Evolutionary conservation across 2,113 vertebrate species (phyloP).

Genomic region (Halichoeres trimaculatus): DNA sequence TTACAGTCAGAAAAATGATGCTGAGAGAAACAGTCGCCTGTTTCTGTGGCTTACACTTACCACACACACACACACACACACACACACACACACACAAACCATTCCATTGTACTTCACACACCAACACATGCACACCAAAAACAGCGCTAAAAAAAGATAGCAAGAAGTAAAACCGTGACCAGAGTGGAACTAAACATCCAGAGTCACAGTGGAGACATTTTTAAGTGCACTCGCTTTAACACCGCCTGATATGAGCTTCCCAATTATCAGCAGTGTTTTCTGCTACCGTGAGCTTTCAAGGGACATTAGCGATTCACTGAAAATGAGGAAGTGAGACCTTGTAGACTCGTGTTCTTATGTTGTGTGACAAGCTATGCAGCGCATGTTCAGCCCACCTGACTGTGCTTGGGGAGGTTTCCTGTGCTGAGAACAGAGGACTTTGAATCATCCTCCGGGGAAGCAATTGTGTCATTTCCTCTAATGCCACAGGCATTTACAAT

Average conservation of each 20-base stretch:
- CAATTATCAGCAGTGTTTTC: conserved; percentile 14
- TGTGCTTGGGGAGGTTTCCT: conserved; percentile 24
- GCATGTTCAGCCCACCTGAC: conserved; percentile 60
- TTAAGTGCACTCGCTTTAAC: conserved; percentile 30
- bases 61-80: conserved; percentile 2
- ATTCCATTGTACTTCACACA: neutral
- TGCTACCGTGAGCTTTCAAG: conserved; percentile 43
- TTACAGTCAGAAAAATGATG: conserved; percentile 38
- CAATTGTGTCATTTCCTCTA: conserved; percentile 67
- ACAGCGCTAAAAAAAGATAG: neutral
- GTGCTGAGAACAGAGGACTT: conserved; percentile 37
- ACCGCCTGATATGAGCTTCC: conserved; percentile 29
- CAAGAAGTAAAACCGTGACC: conserved; percentile 40
- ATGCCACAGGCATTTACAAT: conserved; percentile 31
- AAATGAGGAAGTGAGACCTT: conserved; percentile 70
- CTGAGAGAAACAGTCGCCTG: conserved; percentile 2
- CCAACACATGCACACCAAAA: conserved; percentile 4
- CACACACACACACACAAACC: neutral
- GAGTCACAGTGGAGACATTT: conserved; percentile 13
- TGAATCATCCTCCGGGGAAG: conserved; percentile 45
- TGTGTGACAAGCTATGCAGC: conserved; percentile 48
- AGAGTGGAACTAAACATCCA: conserved; percentile 33
- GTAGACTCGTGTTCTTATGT: conserved; percentile 39
- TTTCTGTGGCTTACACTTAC: conserved; percentile 23
- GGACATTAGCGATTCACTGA: conserved; percentile 45